Evolutionary conservation across 2,113 vertebrate genomes (phyloP).

Genomic region (Sinocyclocheilus maitianheensis): DNA sequence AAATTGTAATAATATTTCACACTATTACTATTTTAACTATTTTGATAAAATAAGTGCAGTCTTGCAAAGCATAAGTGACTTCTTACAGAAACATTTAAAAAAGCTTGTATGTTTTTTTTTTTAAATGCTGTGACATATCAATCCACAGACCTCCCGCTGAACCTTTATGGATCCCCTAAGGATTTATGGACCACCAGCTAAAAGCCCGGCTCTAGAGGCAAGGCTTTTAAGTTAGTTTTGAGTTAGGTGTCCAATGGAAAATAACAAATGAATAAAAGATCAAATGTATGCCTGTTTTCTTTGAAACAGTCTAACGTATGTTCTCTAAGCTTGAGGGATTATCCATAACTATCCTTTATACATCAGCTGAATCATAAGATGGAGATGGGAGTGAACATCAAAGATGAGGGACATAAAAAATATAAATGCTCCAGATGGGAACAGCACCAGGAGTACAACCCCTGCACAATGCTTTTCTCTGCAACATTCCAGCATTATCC

Average conservation of each 20-base stretch:
- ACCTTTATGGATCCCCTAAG: background rate
- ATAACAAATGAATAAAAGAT: conserved; percentile 26
- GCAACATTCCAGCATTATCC: background rate
- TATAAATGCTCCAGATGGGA: conserved; percentile 24
- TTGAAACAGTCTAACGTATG: conserved; percentile 11
- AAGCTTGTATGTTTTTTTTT: too few species aligned
- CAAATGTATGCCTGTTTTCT: background rate
- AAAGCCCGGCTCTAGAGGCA: background rate
- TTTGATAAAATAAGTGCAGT: too few species aligned
- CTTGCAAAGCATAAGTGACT: background rate
- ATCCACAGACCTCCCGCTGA: background rate
- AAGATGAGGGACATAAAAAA: conserved; percentile 29
- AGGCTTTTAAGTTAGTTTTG: background rate
- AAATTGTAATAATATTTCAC: background rate
- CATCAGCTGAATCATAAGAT: conserved; percentile 18
- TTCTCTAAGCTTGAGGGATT: conserved; percentile 4
- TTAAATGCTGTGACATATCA: background rate
- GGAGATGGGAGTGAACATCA: conserved; percentile 8
- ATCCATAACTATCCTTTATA: conserved; percentile 19
- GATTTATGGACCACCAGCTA: background rate
- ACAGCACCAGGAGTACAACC: background rate
- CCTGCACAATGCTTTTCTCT: background rate
- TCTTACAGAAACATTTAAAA: background rate
- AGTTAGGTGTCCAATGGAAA: background rate
- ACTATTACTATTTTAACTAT: background rate